Evolutionary conservation across 2,113 vertebrate genomes (phyloP), one percentile per base, ranked within the genome.

Genomic region (Rhynchomys soricoides): DNA sequence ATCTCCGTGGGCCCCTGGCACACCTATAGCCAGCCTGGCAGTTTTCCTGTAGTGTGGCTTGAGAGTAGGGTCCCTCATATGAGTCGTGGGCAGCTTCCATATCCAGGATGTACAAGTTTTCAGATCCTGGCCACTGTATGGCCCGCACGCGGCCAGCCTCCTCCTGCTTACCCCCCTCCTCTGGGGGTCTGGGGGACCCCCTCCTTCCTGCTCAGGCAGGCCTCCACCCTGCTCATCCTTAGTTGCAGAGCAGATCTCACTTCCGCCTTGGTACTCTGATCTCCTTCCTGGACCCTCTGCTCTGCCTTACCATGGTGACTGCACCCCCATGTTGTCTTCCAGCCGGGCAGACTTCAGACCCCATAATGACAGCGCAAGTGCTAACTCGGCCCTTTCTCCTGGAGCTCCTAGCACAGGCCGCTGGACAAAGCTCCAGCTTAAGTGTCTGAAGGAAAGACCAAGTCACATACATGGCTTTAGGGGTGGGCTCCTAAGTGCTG

Each of bases 391-490:
- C 66, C 40, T 59, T 5, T 81, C 57, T 74, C 24, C 55, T 68
- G 8, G 26, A 55, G 66, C 3, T 0, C 34, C 57, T 17, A 34
- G 73, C 50, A 31, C 34, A 7, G 79, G 37, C n/a, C 87, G 50
- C 73, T 37, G 50, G 77, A 79, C 77, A 52, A 21, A 31, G 48
- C n/a, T 31, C 57, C 70, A 40, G 59, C n/a, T 37, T 9, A 50
- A 8, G 43, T 12, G 26, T 22, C n/a, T 55, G 13, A 68, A 22
- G 1, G 12, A 22, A 71, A 75, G 57, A 79, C 52, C 81, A 68
- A 0, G 91, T 37, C 16, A 2, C 2, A 0, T 22, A 2, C 2
- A 0, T 22, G 75, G 31, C 59, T 77, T 59, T 8, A 11, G 11
- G 8, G 21, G 2, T 68, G 40, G 64, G 87, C 82, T 75, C 75